Conservation (phyloP, 2,888 invertebrate species). For the Dolomedes plantarius region DNA sequence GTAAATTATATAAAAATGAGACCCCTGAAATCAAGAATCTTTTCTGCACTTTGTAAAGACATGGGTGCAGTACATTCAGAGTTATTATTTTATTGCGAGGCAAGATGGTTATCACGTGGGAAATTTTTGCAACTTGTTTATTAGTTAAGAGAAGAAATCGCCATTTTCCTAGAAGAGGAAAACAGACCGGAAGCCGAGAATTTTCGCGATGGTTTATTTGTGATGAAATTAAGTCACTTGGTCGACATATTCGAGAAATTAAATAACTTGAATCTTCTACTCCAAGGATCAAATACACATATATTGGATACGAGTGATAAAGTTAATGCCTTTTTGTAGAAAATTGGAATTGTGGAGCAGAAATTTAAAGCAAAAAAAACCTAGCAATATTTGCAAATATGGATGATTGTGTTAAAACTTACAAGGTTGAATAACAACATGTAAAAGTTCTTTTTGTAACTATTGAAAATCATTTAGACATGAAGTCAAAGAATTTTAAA, state of each 20-base stretch:
- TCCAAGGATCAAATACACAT: conserved; percentile 41
- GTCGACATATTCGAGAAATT: conserved; percentile 45
- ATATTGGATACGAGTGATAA: conserved; percentile 36
- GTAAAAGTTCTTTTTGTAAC: too few species aligned
- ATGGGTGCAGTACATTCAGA: conserved; percentile 12
- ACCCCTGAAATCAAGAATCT: conserved; percentile 17
- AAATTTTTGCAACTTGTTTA: conserved; percentile 28
- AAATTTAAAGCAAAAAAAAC: conserved; percentile 48
- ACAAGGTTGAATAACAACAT: too few species aligned
- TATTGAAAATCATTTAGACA: too few species aligned
- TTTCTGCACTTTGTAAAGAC: conserved; percentile 20
- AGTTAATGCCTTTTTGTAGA: conserved; percentile 54
- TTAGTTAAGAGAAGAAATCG: conserved; percentile 33
- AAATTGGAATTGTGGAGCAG: conserved; percentile 52
- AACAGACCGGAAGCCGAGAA: conserved; percentile 42
- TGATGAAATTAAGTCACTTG: conserved; percentile 43
- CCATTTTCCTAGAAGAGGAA: neutral
- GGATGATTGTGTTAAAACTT: too few species aligned
- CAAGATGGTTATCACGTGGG: conserved; percentile 25
- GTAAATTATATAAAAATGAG: conserved; percentile 30
- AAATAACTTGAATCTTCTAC: conserved; percentile 48
- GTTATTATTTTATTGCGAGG: conserved; percentile 21
- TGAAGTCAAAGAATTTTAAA: too few species aligned
- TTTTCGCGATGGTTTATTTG: conserved; percentile 44
- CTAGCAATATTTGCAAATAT: too few species aligned